Percentiles rank a stretch among this genome's conserved stretches.
Evolutionary conservation across 2,113 vertebrate genomes (phyloP).

Genomic region (Phyllopteryx taeniolatus): DNA sequence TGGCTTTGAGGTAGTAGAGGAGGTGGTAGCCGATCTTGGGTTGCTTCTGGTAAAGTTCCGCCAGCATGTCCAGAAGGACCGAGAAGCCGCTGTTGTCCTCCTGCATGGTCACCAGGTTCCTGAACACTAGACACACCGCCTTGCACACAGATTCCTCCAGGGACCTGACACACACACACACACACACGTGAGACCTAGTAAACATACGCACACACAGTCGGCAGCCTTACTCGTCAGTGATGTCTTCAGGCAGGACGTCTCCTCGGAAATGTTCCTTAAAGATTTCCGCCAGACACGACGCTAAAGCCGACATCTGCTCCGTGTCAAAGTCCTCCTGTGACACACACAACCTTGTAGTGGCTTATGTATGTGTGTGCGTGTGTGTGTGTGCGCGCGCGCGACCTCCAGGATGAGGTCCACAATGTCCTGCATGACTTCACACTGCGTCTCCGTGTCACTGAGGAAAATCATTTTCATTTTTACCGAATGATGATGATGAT

Average conservation of each 20-base stretch:
- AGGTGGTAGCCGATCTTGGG: slow-evolving; percentile 97
- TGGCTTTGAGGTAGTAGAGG: slow-evolving; percentile 92
- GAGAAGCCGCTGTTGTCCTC: slow-evolving; percentile 95
- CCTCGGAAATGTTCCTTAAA: slow-evolving; percentile 94
- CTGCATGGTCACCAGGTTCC: slow-evolving; percentile 97
- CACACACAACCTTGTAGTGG: too few species aligned
- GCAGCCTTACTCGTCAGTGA: slow-evolving; percentile 86
- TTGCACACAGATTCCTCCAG: slow-evolving; percentile 95
- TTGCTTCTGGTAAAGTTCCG: slow-evolving; percentile 95
- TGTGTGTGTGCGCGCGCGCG: slow-evolving; percentile 6
- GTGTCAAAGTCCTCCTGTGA: slow-evolving; percentile 93
- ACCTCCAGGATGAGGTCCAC: slow-evolving; percentile 97
- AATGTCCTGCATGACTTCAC: slow-evolving; percentile 97
- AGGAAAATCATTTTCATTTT: not conserved
- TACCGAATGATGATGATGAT: too few species aligned
- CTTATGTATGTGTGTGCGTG: not conserved
- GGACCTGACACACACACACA: slow-evolving; percentile 73
- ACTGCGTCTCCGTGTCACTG: slow-evolving; percentile 91
- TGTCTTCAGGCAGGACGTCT: slow-evolving; percentile 91
- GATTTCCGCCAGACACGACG: slow-evolving; percentile 91
- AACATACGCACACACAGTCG: not conserved
- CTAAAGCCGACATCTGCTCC: slow-evolving; percentile 87
- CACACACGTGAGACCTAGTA: not conserved
- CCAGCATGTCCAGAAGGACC: slow-evolving; percentile 87
- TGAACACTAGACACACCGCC: slow-evolving; percentile 93